These are phyloP conservation scores for Escarpia spicata DNA, from an alignment of 2,888 invertebrate genomes.

Conservation along the genomic window DNA sequence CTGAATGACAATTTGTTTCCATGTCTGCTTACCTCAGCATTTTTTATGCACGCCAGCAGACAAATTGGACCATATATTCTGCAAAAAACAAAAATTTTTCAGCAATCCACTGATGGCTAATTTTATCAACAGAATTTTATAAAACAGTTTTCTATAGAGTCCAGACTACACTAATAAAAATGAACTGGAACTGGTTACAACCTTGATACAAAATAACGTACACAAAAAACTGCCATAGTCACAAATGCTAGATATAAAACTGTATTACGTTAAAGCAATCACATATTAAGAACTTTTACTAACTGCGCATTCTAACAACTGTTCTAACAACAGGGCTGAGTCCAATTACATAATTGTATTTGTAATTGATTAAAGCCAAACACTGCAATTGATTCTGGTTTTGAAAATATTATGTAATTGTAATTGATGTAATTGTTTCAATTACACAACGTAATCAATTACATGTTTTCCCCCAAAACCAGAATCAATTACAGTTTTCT, in stretches of 20 bases:
- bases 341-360: background rate
- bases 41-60: slow-evolving; percentile 78
- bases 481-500: no score
- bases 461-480: no score
- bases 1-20: background rate
- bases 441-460: no score
- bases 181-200: background rate
- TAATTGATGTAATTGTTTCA: no score
- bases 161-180: background rate
- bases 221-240: background rate
- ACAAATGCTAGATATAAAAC: background rate
- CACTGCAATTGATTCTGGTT: no score
- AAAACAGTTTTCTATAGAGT: no score
- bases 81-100: slow-evolving; percentile 42
- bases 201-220: background rate
- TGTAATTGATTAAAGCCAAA: no score
- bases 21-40: slow-evolving; percentile 67
- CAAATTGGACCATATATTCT: slow-evolving; percentile 87
- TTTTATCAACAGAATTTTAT: no score
- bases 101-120: background rate
- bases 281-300: background rate
- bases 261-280: background rate
- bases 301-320: background rate
- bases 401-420: no score
- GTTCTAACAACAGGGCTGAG: background rate